A percentile compares a stretch with the other conserved stretches of the same genome.
Conservation (phyloP, 2,797 vertebrate species). For the Prionace glauca region DNA sequence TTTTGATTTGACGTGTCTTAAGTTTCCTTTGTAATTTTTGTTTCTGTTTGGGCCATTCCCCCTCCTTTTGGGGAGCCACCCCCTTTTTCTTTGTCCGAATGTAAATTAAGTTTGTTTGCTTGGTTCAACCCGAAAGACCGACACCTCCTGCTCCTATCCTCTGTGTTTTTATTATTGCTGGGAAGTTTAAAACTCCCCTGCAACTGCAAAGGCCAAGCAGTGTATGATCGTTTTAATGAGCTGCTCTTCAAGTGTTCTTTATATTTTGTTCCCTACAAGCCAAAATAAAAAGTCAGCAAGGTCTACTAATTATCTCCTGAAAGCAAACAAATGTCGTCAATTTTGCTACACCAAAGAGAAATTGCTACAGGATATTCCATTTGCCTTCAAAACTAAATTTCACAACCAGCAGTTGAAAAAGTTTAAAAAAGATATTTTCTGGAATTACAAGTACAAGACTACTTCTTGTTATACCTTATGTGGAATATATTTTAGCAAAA, state of each 20-base stretch:
- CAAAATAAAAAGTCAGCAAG: background rate
- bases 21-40: too few species aligned
- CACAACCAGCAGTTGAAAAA: background rate
- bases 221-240: background rate
- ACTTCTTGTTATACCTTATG: background rate
- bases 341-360: background rate
- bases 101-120: too few species aligned
- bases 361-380: background rate
- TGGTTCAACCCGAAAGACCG: too few species aligned
- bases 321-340: background rate
- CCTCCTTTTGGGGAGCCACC: too few species aligned
- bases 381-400: background rate
- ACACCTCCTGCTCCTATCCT: too few species aligned
- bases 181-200: conserved; percentile 23
- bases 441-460: background rate
- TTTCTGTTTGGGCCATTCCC: too few species aligned
- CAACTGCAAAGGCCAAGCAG: background rate
- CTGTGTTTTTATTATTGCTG: background rate
- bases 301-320: background rate
- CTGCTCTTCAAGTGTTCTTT: background rate
- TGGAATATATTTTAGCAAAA: background rate
- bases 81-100: too few species aligned
- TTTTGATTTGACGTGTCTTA: too few species aligned
- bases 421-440: background rate
- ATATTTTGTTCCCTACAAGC: background rate